A percentile compares a stretch with the other conserved stretches of the same genome.
Evolutionary conservation across 1,140 invertebrate species (phyloP).

Genomic region (Tigriopus japonicus): DNA sequence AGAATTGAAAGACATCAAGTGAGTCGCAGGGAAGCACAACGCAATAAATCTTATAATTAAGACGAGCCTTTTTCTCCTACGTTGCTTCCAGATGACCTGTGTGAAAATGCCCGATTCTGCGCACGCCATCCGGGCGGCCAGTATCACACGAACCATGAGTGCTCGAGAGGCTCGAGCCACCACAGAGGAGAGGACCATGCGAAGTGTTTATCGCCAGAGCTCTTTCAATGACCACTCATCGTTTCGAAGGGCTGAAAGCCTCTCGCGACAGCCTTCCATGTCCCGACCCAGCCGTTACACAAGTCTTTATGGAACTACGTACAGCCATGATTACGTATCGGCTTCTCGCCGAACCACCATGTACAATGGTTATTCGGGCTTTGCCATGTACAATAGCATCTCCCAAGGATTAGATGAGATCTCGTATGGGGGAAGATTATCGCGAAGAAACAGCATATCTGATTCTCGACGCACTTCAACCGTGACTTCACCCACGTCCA

Average conservation of each 20-base stretch:
- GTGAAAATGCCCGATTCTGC: background rate
- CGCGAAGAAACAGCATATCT: background rate
- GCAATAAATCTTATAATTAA: background rate
- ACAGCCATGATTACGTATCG: slow-evolving; percentile 2
- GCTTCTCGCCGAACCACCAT: slow-evolving; percentile 1
- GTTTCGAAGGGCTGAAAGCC: background rate
- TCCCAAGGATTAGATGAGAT: slow-evolving; percentile 13
- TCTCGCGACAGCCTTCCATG: background rate
- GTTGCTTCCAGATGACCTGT: slow-evolving; percentile 5
- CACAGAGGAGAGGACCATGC: background rate
- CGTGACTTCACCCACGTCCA: background rate
- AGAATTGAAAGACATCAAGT: background rate
- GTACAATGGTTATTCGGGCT: slow-evolving; percentile 13
- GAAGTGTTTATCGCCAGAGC: background rate
- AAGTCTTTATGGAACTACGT: background rate
- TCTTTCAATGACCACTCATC: slow-evolving; percentile 1
- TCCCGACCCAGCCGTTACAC: background rate
- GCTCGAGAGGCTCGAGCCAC: background rate
- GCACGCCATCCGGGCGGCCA: background rate
- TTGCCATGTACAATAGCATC: slow-evolving; percentile 12
- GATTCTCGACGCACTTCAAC: background rate
- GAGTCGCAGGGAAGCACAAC: background rate
- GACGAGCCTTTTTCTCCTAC: background rate
- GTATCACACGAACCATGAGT: background rate
- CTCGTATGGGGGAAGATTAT: slow-evolving; percentile 9